Evolutionary conservation across 2,888 invertebrate genomes (phyloP).

Genomic region (Lithodes maja): DNA sequence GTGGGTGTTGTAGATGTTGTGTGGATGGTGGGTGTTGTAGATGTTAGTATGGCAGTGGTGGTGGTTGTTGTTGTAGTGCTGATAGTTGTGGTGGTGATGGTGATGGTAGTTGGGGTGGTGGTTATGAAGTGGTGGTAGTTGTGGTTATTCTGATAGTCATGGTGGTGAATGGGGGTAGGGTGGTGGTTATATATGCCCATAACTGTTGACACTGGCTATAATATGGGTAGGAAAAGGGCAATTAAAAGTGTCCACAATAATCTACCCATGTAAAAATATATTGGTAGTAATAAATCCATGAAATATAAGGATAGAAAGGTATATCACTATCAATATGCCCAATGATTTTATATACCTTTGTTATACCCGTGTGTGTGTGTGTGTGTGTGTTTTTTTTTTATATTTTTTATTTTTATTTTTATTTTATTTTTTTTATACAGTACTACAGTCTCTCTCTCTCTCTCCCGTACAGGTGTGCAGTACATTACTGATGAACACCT

Average conservation of each 20-base stretch:
- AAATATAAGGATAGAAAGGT: too few species aligned
- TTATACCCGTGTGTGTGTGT: too few species aligned
- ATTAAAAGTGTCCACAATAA: too few species aligned
- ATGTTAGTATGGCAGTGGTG: not conserved
- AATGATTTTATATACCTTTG: too few species aligned
- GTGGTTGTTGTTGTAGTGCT: not conserved
- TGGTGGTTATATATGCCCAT: not conserved
- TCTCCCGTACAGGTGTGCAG: constrained; percentile 38
- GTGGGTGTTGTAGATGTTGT: not conserved
- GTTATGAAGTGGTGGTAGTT: not conserved
- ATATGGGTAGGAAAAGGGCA: too few species aligned
- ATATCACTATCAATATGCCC: too few species aligned
- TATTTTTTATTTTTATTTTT: too few species aligned
- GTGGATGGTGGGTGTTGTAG: not conserved
- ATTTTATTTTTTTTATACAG: too few species aligned
- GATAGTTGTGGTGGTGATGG: not conserved
- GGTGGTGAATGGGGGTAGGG: not conserved
- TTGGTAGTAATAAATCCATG: too few species aligned
- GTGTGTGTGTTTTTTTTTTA: too few species aligned
- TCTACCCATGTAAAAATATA: too few species aligned
- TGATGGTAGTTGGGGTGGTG: not conserved
- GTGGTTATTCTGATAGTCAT: not conserved
- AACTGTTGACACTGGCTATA: too few species aligned
- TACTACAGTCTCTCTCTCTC: not conserved
- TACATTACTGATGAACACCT: constrained; percentile 28